Evolutionary conservation across 1,140 invertebrate genomes (phyloP).

Genomic region (Physella acuta): DNA sequence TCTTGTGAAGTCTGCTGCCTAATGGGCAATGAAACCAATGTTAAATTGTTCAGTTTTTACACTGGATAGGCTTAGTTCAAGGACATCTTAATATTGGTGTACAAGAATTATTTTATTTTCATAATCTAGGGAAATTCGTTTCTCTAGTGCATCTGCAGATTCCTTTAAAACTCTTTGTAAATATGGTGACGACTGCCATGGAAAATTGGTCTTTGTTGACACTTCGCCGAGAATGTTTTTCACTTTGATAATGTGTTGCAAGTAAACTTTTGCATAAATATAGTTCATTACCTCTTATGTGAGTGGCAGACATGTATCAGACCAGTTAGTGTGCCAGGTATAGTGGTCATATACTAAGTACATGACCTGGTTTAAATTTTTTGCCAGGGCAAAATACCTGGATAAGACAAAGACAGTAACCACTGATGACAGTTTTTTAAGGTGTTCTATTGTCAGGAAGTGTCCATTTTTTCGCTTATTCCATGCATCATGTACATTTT

Average conservation of each 20-base stretch:
- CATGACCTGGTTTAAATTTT: neutral
- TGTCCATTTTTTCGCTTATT: neutral
- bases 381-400: neutral
- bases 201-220: neutral
- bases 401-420: neutral
- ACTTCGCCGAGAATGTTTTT: neutral
- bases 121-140: neutral
- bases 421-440: neutral
- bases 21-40: no score
- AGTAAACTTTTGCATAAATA: neutral
- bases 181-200: conserved; percentile 11
- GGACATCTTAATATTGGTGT: neutral
- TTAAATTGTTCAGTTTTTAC: neutral
- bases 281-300: neutral
- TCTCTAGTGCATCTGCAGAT: neutral
- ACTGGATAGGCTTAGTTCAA: neutral
- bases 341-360: neutral
- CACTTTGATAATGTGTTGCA: neutral
- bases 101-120: conserved; percentile 8
- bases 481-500: neutral
- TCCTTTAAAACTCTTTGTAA: conserved; percentile 10
- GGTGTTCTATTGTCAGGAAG: neutral
- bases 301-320: no score
- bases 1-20: conserved; percentile 46
- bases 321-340: no score